Evolutionary conservation across 2,797 vertebrate species (phyloP).

Genomic region (Pipistrellus kuhlii): DNA sequence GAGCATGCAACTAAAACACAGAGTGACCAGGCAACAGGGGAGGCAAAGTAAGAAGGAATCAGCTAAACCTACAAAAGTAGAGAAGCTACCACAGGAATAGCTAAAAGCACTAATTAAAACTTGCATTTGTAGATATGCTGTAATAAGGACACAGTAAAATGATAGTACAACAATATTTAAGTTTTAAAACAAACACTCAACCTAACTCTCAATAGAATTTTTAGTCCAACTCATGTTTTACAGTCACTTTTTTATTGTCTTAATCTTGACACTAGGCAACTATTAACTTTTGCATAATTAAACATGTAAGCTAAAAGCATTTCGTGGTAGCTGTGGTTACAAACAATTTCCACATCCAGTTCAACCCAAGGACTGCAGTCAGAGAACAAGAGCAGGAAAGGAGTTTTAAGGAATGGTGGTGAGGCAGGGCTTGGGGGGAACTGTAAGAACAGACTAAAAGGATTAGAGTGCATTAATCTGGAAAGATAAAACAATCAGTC

Average conservation of each 20-base stretch:
- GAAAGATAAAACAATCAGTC: constrained; percentile 25
- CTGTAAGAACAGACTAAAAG: constrained; percentile 7
- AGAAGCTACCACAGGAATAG: background rate
- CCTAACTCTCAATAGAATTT: constrained; percentile 42
- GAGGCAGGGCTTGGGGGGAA: background rate
- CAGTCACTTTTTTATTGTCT: constrained; percentile 36
- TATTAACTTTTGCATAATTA: constrained; percentile 22
- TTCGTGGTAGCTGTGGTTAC: constrained; percentile 27
- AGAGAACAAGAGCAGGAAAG: constrained; percentile 1
- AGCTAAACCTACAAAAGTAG: constrained; percentile 20
- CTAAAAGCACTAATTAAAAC: constrained; percentile 31
- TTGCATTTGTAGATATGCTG: background rate
- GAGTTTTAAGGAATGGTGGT: background rate
- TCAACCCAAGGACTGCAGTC: background rate
- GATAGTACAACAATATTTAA: background rate
- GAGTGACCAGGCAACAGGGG: background rate
- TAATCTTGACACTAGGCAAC: constrained; percentile 1
- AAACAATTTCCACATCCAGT: background rate
- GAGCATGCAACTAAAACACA: constrained; percentile 37
- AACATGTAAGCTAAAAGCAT: constrained; percentile 30
- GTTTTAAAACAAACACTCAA: constrained; percentile 8
- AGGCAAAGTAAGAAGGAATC: background rate
- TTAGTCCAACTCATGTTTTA: background rate
- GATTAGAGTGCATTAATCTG: constrained; percentile 24
- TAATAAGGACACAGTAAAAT: background rate